Conservation (phyloP, 2,888 invertebrate genomes). For the Dicyrtoma fusca region DNA sequence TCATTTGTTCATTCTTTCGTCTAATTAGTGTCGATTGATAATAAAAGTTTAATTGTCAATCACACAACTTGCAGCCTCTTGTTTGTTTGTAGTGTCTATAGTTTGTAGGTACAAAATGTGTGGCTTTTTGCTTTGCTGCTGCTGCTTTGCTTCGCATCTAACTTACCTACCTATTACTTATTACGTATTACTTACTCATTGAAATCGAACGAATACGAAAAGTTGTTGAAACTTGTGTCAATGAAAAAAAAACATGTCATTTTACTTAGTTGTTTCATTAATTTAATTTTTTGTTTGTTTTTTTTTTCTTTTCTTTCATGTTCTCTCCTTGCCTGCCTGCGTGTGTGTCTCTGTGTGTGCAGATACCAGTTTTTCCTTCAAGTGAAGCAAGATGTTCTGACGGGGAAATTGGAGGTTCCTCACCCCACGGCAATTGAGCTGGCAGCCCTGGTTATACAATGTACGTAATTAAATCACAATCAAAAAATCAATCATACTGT, state of each 20-base stretch:
- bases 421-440: constrained; percentile 86
- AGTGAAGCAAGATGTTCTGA: constrained; percentile 91
- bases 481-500: not conserved
- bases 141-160: too few relatives aligned
- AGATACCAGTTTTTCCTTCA: constrained; percentile 96
- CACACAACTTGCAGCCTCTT: not conserved
- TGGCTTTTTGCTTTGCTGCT: too few relatives aligned
- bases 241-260: not conserved
- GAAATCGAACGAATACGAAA: too few relatives aligned
- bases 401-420: constrained; percentile 80
- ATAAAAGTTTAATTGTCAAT: too few relatives aligned
- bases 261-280: not conserved
- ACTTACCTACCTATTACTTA: too few relatives aligned
- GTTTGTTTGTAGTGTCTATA: too few relatives aligned
- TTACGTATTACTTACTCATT: too few relatives aligned
- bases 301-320: constrained; percentile 27
- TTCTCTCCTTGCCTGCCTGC: too few relatives aligned
- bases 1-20: not conserved
- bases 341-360: too few relatives aligned
- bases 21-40: too few relatives aligned
- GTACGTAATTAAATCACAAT: constrained; percentile 64
- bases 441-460: constrained; percentile 89
- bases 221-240: not conserved
- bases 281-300: too few relatives aligned
- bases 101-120: too few relatives aligned